Evolutionary conservation across 2,888 invertebrate genomes (phyloP).

Genomic region (Diplazon laetatorius): DNA sequence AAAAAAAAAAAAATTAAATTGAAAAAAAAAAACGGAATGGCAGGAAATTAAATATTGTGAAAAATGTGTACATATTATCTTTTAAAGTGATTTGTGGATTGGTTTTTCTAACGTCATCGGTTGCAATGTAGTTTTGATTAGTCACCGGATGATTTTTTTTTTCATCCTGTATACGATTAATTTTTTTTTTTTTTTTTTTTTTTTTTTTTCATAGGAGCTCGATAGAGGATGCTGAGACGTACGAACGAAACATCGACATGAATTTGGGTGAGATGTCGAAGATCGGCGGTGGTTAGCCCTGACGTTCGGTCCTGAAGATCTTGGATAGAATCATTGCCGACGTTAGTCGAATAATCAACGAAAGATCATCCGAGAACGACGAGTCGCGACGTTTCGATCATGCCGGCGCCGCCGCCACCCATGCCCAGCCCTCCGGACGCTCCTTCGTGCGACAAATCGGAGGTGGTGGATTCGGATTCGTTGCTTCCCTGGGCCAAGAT

Average conservation of each 20-base stretch:
- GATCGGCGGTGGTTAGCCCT: not conserved
- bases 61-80: too few relatives aligned
- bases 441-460: slow-evolving; percentile 75
- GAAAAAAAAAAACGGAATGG: too few relatives aligned
- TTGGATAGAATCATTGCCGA: not conserved
- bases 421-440: slow-evolving; percentile 74
- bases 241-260: slow-evolving; percentile 6
- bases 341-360: not conserved
- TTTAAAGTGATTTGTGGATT: not conserved
- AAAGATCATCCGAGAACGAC: too few relatives aligned
- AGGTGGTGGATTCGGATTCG: slow-evolving; percentile 74
- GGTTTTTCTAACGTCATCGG: not conserved
- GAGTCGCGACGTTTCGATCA: too few relatives aligned
- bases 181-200: slow-evolving; percentile 7
- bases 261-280: slow-evolving; percentile 17
- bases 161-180: not conserved
- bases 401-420: slow-evolving; percentile 78
- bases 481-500: slow-evolving; percentile 80
- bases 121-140: not conserved
- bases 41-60: not conserved
- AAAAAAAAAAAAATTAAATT: too few relatives aligned
- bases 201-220: slow-evolving; percentile 2
- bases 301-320: not conserved
- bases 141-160: slow-evolving; percentile 2
- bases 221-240: slow-evolving; percentile 1